Base-by-base conservation (phyloP, 2,888 invertebrate species). In the Sarcophaga rosellei region DNA sequence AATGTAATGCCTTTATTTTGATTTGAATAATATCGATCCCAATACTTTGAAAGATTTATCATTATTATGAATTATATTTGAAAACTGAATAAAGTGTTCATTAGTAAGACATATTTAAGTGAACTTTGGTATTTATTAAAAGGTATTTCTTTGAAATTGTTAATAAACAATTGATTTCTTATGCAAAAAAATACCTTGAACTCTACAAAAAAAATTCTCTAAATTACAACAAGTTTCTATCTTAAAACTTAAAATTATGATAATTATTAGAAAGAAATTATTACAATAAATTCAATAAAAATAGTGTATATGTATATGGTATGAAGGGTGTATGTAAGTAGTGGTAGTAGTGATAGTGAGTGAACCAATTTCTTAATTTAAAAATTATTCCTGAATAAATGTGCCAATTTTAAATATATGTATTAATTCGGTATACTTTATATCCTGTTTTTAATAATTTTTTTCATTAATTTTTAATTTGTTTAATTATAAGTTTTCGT, bases 351-450 rank as follows among this genome's bases (percentile, higher is more conserved):
- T 25, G 4, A 5, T 53, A 15, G 47, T 47, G 47, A 53, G 17
- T 53, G 53, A 15, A 17, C 17, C 17, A 15, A 20, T 35, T 53
- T 74, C 59, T 25, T 61, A 63, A 69, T 74, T 63, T 17, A 63
- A 70, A 65, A 57, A 53, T 17, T 15, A 53, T 15, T 15, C 15
- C 23, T 74, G 53, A 73, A 59, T 53, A 72, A 75, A 66, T 75
- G 59, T 83, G 85, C 73, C 80, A 80, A 84, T 81, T 69, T 85
- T 86, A 85, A 81, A 63, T 83, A 81, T 85, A 63, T 82, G 80
- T 85, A 15, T 53, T 53, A 53, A 15, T 88, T 91, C 90, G 91
- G 91, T 92, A 92, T 92, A 92, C 92, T 90, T 92, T 89, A 91
- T 92, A 92, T 92, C 92, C 92, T 84, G 85, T 74, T 81, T 81